Percentiles rank a stretch among this genome's conserved stretches.
Evolutionary conservation across 2,113 vertebrate genomes (phyloP).

Genomic region (Nymphicus hollandicus): DNA sequence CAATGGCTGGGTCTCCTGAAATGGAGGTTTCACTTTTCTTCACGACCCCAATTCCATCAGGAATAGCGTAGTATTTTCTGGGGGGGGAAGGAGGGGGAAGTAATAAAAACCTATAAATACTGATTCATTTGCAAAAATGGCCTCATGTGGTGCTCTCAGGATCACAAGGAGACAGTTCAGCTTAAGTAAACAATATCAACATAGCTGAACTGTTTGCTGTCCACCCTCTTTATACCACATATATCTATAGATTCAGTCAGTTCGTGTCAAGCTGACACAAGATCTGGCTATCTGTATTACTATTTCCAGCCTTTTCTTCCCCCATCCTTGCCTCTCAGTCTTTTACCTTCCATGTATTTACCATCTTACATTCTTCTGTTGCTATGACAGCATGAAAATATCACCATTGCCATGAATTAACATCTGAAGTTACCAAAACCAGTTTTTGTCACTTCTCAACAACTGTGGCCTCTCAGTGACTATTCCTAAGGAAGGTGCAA

Average conservation of each 20-base stretch:
- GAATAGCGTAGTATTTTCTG: not conserved
- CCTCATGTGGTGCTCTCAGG: not conserved
- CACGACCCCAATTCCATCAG: not conserved
- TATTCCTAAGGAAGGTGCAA: not conserved
- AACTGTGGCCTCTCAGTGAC: not conserved
- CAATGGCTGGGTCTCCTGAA: not conserved
- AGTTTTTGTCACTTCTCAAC: not conserved
- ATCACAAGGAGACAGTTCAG: not conserved
- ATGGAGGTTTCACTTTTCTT: not conserved
- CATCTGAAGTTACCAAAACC: not conserved
- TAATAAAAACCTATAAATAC: not conserved
- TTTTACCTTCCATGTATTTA: not conserved
- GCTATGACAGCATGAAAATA: not conserved
- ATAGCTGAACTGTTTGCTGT: not conserved
- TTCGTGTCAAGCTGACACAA: not conserved
- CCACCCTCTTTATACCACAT: not conserved
- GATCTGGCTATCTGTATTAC: not conserved
- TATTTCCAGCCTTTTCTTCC: not conserved
- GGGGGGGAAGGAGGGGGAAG: not conserved
- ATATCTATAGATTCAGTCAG: not conserved
- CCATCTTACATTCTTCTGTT: not conserved
- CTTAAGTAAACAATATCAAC: not conserved
- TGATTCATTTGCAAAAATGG: slow-evolving; percentile 11
- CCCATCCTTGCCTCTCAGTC: not conserved
- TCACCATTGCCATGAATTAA: not conserved